Evolutionary conservation across 30 jellyfish, hydroid and myxozoan genomes (phyloP).

Genomic region (Mastigias papua): DNA sequence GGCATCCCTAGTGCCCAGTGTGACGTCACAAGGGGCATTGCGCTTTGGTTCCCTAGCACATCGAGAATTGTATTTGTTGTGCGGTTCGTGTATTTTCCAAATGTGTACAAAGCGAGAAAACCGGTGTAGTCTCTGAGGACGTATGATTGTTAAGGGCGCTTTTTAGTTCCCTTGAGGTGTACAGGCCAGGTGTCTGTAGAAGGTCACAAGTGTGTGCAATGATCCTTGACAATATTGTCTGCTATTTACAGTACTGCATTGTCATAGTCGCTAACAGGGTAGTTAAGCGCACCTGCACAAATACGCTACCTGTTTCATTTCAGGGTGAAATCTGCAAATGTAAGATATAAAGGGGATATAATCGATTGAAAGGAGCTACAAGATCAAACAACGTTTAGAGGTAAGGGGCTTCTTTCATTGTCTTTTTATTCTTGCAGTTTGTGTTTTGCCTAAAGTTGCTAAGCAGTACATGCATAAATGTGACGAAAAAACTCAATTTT

Average conservation of each 20-base stretch:
- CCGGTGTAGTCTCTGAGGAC: too few relatives aligned
- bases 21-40: too few relatives aligned
- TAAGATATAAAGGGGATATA: background rate
- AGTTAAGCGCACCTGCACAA: constrained; percentile 9
- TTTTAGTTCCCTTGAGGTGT: constrained; percentile 3
- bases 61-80: too few relatives aligned
- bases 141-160: too few relatives aligned
- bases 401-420: background rate
- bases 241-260: constrained; percentile 22
- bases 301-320: constrained; percentile 32
- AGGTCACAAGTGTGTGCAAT: constrained; percentile 67
- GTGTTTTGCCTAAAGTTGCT: too few relatives aligned
- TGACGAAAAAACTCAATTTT: too few relatives aligned
- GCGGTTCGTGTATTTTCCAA: too few relatives aligned
- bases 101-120: too few relatives aligned
- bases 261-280: constrained; percentile 29
- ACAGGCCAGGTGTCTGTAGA: constrained; percentile 34
- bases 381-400: background rate
- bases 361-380: background rate
- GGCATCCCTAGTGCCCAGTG: too few relatives aligned
- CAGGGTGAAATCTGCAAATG: background rate
- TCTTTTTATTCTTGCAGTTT: too few relatives aligned
- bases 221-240: constrained; percentile 58
- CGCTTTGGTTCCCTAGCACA: too few relatives aligned
- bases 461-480: too few relatives aligned